Evolutionary conservation across 2,888 invertebrate genomes (phyloP).

Genomic region (Lasioglossum leucozonium): DNA sequence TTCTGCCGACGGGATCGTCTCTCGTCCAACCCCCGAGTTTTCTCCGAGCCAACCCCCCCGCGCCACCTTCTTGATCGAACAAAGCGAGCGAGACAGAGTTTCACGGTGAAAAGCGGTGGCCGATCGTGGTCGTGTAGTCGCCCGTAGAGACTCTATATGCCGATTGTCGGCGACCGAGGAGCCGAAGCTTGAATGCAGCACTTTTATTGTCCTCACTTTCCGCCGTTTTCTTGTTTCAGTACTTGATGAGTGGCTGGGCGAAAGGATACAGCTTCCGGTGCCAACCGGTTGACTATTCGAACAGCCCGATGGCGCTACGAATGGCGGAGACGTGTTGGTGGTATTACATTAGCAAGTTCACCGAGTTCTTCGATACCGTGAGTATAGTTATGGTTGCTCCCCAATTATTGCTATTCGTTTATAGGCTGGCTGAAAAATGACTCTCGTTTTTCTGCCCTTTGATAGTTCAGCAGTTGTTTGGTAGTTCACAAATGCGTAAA

Average conservation of each 20-base stretch:
- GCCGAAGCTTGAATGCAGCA: constrained; percentile 17
- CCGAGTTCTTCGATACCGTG: constrained; percentile 98
- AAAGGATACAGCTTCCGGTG: constrained; percentile 95
- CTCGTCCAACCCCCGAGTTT: background rate
- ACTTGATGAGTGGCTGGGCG: constrained; percentile 96
- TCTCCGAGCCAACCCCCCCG: background rate
- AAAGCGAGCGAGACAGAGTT: constrained; percentile 41
- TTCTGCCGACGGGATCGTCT: background rate
- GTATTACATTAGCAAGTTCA: constrained; percentile 98
- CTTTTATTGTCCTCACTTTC: constrained; percentile 53
- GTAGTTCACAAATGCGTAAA: too few relatives aligned
- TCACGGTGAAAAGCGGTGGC: constrained; percentile 42
- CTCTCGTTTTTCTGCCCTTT: too few relatives aligned
- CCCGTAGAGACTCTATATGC: background rate
- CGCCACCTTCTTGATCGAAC: constrained; percentile 46
- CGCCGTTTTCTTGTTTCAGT: constrained; percentile 86
- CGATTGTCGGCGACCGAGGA: background rate
- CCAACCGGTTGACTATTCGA: constrained; percentile 95
- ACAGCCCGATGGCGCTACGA: constrained; percentile 92
- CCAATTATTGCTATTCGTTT: background rate
- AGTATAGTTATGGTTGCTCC: constrained; percentile 75
- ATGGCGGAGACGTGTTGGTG: constrained; percentile 98
- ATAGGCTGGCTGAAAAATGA: background rate
- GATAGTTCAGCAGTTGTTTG: too few relatives aligned
- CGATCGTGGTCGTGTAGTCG: constrained; percentile 43